Evolutionary conservation across 2,797 vertebrate genomes (phyloP).

Genomic region (Bovichtus diacanthus): DNA sequence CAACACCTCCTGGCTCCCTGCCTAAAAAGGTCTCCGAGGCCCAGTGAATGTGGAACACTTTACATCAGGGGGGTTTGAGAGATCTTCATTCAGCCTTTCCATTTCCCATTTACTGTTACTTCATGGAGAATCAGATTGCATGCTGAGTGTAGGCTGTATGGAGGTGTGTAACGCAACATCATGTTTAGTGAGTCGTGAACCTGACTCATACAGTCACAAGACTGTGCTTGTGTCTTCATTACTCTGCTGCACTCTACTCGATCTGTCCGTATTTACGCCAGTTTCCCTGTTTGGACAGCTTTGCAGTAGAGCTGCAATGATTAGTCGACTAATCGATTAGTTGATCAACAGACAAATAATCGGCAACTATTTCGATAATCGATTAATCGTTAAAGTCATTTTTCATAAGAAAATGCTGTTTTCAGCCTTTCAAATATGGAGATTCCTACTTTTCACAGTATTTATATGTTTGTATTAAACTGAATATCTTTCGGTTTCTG

Average conservation of each 20-base stretch:
- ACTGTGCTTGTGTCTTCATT: background rate
- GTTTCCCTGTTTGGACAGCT: background rate
- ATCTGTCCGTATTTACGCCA: background rate
- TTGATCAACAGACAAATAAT: too few species aligned
- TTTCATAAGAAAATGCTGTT: too few species aligned
- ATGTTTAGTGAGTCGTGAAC: conserved; percentile 18
- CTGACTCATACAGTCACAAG: conserved; percentile 47
- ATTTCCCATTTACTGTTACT: conserved; percentile 43
- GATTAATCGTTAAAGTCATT: too few species aligned
- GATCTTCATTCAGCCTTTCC: conserved; percentile 39
- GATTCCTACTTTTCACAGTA: too few species aligned
- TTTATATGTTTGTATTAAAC: too few species aligned
- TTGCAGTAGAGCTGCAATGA: background rate
- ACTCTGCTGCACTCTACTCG: background rate
- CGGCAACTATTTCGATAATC: too few species aligned
- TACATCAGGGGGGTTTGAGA: conserved; percentile 45
- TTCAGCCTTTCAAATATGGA: too few species aligned
- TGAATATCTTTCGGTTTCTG: too few species aligned
- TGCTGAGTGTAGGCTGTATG: background rate
- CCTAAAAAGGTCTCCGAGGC: conserved; percentile 67
- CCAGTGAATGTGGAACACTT: conserved; percentile 55
- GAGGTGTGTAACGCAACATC: background rate
- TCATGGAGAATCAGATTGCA: conserved; percentile 35
- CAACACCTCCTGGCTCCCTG: conserved; percentile 67
- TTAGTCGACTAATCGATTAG: too few species aligned